These are phyloP conservation scores for Stenurella melanura DNA, from an alignment of 2,888 invertebrate genomes.

Conservation along the genomic window DNA sequence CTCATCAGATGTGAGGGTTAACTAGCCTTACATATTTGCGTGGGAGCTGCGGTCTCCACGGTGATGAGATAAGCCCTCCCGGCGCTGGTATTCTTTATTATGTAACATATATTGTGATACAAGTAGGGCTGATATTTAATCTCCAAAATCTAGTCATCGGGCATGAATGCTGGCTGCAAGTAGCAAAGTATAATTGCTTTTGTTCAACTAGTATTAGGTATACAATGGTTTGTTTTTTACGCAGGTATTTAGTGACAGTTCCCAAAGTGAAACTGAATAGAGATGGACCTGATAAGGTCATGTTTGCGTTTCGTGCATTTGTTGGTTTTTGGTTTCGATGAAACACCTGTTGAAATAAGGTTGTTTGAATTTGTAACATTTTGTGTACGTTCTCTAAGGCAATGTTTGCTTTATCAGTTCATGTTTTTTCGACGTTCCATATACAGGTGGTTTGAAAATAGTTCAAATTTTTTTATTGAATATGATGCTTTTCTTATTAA, in stretches of 20 bases:
- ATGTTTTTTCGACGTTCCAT: not conserved
- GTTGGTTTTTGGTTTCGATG: conserved; percentile 55
- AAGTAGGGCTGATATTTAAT: conserved; percentile 56
- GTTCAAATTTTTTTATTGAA: not conserved
- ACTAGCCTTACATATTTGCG: conserved; percentile 50
- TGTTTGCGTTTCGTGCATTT: conserved; percentile 58
- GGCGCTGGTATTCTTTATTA: conserved; percentile 55
- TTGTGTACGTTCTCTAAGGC: conserved; percentile 16
- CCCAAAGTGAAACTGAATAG: conserved; percentile 45
- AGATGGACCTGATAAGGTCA: conserved; percentile 58
- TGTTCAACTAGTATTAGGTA: conserved; percentile 23
- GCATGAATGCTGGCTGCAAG: conserved; percentile 5
- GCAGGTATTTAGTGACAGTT: conserved; percentile 59
- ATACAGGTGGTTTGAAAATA: not conserved
- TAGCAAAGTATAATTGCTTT: conserved; percentile 28
- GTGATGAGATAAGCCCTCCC: conserved; percentile 58
- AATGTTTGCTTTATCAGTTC: not conserved
- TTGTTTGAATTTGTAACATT: conserved; percentile 43
- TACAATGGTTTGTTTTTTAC: conserved; percentile 44
- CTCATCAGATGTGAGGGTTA: conserved; percentile 35
- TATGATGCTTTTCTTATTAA: not conserved
- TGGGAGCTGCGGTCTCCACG: conserved; percentile 65
- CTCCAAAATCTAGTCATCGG: conserved; percentile 30
- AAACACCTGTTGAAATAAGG: conserved; percentile 59
- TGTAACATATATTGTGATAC: conserved; percentile 61